Evolutionary conservation across 2,797 vertebrate species (phyloP), one percentile per base, ranked within the genome.

Genomic region (Adelosebastes latens): DNA sequence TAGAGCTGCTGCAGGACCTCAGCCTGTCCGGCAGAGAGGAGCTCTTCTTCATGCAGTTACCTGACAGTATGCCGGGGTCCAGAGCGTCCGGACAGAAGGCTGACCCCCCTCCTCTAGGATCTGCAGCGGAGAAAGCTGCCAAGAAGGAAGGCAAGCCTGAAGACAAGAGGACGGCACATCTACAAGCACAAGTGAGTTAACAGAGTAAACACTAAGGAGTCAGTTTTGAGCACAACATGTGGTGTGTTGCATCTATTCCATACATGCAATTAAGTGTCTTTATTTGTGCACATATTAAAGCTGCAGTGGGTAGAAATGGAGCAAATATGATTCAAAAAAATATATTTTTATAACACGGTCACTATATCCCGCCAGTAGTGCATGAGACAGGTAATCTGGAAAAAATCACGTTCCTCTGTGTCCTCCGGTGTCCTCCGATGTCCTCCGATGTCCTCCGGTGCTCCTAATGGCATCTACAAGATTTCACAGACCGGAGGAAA

Each of bases 21-120:
- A 88, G 88, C 34, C 60, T 96, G 29, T 94, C 95, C 0, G 92
- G 92, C 24, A 77, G 73, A 55, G 94, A 96, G 42, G 94, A 96
- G 82, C 91, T 96, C 34, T 92, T 96, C 74, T 95, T 96, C 82
- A 95, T 96, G 84, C 96, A 96, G 89, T 81, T 96, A 27, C 96
- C 96, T 1, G 96, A 96, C 85, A 94, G 92, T 18, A 89, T 96
- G 82, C 96, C 95, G 0, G 86, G 84, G 2, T 39, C 36, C 53
- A 85, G 75, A 32, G 61, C 20, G 0, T 69, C 86, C 20, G 76
- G 22, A 29, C 63, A 18, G 27, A 89, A 84, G 42, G 29, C 10
- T 0, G 34, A 77, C 5, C 5, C n/a, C 1, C 3, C 34, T 56
- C 2, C 31, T 53, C 4, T 14, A 1, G 42, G 27, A 24, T 32